Base-by-base conservation (phyloP, 53 echinoderm and acorn worm genomes). In the Mesocentrotus franciscanus region DNA sequence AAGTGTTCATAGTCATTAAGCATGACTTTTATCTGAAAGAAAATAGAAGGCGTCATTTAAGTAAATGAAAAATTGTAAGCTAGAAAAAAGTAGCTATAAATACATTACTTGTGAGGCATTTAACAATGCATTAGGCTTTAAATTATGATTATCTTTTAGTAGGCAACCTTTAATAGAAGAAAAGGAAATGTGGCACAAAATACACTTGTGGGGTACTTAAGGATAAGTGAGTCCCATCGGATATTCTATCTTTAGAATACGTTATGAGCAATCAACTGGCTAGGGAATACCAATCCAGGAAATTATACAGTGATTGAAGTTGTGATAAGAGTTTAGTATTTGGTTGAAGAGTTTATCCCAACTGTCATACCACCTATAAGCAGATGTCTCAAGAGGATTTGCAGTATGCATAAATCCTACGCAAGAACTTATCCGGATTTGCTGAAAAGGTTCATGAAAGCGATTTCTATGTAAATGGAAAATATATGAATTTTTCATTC, bases 231-330 rank as follows among this genome's bases (percentile, higher is more conserved):
- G 74, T 30, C 12, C 32, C 12, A 30, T 29, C 74, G 7, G 36
- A 78, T 78, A 78, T 78, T 34, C 81, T 81, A 20, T 42, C 36
- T 42, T 39, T 81, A 20, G 81, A 81, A 81, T 81, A 81, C 68
- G 33, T 33, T 33, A 76, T 76, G 42, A 58, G 87, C 58, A 58
- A 87, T 56, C 87, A 87, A 87, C 56, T 87, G 87, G 26, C 87
- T 87, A n/a, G 87, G 58, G 87, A 27, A 87, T 57, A 58, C 11
- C 87, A 87, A 87, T 87, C 87, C 87, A 87, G 87, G 87, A 87
- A 87, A 87, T 87, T 57, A 87, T 87, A 87, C 57, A 58, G 58
- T 58, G 87, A 87, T 87, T 26, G 57, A 87, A 57, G 32, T 29
- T 87, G 26, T 57, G 87, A 87, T 87, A 87, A 87, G 26, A 87